These are phyloP conservation scores for Drosophila borealis DNA, from an alignment of 2,888 invertebrate species.

Conservation along the genomic window DNA sequence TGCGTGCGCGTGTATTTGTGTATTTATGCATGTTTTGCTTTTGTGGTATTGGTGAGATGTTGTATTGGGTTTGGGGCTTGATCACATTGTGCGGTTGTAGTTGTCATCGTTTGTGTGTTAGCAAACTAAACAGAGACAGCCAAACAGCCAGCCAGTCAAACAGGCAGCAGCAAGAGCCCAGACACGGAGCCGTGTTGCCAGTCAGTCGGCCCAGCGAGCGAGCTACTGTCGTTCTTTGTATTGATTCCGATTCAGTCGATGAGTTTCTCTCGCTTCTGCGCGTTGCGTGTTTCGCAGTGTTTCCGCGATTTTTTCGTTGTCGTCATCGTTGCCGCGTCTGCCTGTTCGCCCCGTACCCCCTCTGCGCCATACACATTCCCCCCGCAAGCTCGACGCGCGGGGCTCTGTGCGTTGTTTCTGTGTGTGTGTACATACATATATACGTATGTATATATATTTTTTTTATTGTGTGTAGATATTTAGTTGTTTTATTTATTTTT, in stretches of 20 bases:
- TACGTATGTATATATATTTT: slow-evolving; percentile 9
- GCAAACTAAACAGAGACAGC: slow-evolving; percentile 55
- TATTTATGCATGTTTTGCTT: slow-evolving; percentile 6
- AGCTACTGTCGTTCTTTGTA: slow-evolving; percentile 65
- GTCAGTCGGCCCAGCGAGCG: slow-evolving; percentile 21
- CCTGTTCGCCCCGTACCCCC: slow-evolving; percentile 8
- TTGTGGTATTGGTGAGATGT: slow-evolving; percentile 32
- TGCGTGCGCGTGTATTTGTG: slow-evolving; percentile 17
- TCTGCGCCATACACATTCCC: slow-evolving; percentile 4
- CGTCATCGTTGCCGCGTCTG: slow-evolving; percentile 65
- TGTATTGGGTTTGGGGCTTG: slow-evolving; percentile 45
- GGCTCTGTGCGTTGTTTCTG: slow-evolving; percentile 29
- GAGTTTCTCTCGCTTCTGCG: slow-evolving; percentile 84
- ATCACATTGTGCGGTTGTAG: slow-evolving; percentile 42
- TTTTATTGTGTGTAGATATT: slow-evolving; percentile 22
- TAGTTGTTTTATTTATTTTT: slow-evolving; percentile 29
- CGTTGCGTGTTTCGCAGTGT: slow-evolving; percentile 81
- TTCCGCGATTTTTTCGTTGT: slow-evolving; percentile 78
- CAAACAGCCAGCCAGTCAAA: slow-evolving; percentile 41
- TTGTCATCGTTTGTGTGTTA: slow-evolving; percentile 54
- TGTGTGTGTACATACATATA: slow-evolving; percentile 10
- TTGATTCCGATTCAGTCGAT: slow-evolving; percentile 82
- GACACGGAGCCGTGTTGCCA: slow-evolving; percentile 18
- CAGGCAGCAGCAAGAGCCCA: slow-evolving; percentile 39
- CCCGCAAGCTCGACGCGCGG: slow-evolving; percentile 31